phyloP scores from a whole-genome alignment of 2,797 vertebrate genomes.

The Chloroceryle inda region DNA sequence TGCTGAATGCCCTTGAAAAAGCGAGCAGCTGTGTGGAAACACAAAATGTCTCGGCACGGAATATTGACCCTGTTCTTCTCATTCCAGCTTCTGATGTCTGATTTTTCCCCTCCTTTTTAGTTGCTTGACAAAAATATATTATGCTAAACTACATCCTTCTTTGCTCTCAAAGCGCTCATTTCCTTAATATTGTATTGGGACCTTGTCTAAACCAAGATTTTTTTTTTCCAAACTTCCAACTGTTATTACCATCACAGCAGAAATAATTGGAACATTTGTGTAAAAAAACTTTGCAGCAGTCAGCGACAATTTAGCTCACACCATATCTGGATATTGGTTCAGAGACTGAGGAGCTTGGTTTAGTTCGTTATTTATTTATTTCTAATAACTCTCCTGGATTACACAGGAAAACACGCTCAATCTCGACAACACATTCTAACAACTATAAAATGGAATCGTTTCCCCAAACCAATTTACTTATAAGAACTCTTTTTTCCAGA shows the following conservation, averaged over 20 bases:
- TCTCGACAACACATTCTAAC: slow-evolving; percentile 40
- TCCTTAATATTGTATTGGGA: slow-evolving; percentile 53
- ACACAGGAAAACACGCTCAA: slow-evolving; percentile 24
- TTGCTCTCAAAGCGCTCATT: slow-evolving; percentile 38
- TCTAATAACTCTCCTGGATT: slow-evolving; percentile 4
- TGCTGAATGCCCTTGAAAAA: slow-evolving; percentile 34
- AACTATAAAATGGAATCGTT: background rate
- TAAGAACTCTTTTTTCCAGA: background rate
- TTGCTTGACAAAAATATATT: slow-evolving; percentile 33
- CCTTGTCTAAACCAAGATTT: slow-evolving; percentile 20
- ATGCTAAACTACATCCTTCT: slow-evolving; percentile 5
- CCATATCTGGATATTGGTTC: slow-evolving; percentile 20
- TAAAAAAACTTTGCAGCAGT: slow-evolving; percentile 36
- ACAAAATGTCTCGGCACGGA: background rate
- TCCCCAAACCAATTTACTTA: background rate
- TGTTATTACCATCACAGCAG: slow-evolving; percentile 43
- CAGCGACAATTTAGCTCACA: slow-evolving; percentile 38
- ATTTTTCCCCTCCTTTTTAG: background rate
- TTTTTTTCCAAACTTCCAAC: slow-evolving; percentile 1
- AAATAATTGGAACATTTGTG: slow-evolving; percentile 49
- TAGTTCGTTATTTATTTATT: background rate
- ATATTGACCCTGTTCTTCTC: slow-evolving; percentile 3
- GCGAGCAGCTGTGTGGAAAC: background rate
- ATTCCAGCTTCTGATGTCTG: slow-evolving; percentile 2
- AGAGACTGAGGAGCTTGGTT: slow-evolving; percentile 20